These are phyloP conservation scores for Resseliella maxima DNA, from an alignment of 2,888 invertebrate genomes.

Conservation along the genomic window DNA sequence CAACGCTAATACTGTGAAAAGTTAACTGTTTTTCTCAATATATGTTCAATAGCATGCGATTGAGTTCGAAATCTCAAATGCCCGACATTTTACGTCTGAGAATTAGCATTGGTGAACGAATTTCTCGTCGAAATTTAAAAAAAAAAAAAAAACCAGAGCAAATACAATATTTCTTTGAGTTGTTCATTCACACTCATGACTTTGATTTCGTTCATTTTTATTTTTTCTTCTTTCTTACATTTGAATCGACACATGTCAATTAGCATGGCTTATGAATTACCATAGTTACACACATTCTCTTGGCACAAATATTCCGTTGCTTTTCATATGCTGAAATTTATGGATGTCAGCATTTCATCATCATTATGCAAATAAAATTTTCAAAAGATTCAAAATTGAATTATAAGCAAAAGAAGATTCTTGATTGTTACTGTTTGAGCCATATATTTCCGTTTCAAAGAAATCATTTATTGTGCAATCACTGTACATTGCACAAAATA, in stretches of 20 bases:
- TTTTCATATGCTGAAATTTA: neutral
- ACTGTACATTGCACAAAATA: too few species aligned
- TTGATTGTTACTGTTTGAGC: neutral
- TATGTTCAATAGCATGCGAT: neutral
- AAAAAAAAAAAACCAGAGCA: neutral
- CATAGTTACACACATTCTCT: neutral
- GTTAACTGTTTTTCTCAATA: neutral
- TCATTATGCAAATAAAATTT: constrained; percentile 6
- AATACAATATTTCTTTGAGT: neutral
- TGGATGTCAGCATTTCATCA: constrained; percentile 6
- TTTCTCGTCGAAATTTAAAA: too few species aligned
- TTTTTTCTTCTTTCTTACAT: neutral
- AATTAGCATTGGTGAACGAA: neutral
- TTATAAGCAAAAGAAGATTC: neutral
- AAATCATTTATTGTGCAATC: too few species aligned
- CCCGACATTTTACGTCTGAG: neutral
- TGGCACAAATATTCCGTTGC: neutral
- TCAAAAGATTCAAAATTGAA: constrained; percentile 35
- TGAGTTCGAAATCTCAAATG: neutral
- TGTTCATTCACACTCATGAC: too few species aligned
- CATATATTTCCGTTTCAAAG: too few species aligned
- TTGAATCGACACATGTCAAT: constrained; percentile 20
- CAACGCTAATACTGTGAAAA: neutral
- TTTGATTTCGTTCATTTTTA: neutral
- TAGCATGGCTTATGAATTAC: neutral